Percentiles rank a stretch among this genome's conserved stretches.
phyloP scores from a whole-genome alignment of 2,888 invertebrate genomes.

The Sphaerolaimus hirsutus region DNA sequence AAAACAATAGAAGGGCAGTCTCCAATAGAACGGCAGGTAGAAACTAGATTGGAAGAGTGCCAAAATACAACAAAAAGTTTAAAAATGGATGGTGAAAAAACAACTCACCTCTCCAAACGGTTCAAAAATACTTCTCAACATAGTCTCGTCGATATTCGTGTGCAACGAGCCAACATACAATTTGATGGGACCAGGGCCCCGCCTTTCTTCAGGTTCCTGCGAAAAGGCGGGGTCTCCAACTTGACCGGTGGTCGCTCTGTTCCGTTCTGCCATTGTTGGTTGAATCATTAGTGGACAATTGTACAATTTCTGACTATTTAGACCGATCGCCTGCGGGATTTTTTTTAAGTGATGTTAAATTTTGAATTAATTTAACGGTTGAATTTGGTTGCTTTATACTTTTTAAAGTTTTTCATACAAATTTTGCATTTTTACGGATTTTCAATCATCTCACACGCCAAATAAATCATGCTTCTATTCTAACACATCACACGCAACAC shows the following conservation, averaged over 20 bases:
- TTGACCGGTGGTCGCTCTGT: constrained; percentile 28
- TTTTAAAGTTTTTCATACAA: no score
- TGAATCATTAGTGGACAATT: constrained; percentile 93
- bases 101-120: constrained; percentile 57
- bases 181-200: constrained; percentile 55
- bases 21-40: no score
- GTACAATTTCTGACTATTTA: constrained; percentile 76
- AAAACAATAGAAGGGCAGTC: no score
- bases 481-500: no score
- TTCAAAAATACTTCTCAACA: constrained; percentile 91
- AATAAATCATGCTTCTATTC: no score
- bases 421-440: no score
- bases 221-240: constrained; percentile 19
- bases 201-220: constrained; percentile 48
- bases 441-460: no score
- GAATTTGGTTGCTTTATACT: no score
- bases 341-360: no score
- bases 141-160: constrained; percentile 94
- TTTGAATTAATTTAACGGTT: no score
- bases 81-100: not conserved
- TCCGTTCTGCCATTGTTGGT: constrained; percentile 68
- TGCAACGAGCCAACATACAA: constrained; percentile 89
- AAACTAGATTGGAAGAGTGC: no score
- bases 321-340: constrained; percentile 66
- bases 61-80: not conserved